A percentile compares a stretch with the other conserved stretches of the same genome.
These are phyloP conservation scores for Myopa testacea DNA, from an alignment of 2,888 invertebrate genomes.

Conservation along the genomic window DNA sequence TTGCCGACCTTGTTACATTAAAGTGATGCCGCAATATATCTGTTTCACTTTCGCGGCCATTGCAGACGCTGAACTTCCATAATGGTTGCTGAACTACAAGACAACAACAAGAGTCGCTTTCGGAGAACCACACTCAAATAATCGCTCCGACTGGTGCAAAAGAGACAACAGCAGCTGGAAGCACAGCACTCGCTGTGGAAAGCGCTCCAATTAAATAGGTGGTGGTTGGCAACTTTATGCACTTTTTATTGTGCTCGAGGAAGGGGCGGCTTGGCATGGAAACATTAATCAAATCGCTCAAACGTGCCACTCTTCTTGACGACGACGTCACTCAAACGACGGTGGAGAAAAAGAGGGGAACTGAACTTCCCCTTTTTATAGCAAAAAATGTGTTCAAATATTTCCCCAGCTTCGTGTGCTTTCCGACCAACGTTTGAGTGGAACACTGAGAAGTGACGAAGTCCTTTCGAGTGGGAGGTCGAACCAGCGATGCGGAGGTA, in stretches of 20 bases:
- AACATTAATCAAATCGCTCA: slow-evolving; percentile 35
- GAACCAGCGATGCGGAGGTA: neutral
- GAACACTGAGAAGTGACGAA: neutral
- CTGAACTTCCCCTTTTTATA: slow-evolving; percentile 24
- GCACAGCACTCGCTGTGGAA: slow-evolving; percentile 10
- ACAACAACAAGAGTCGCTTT: slow-evolving; percentile 46
- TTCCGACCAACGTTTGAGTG: neutral
- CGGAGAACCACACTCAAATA: slow-evolving; percentile 35
- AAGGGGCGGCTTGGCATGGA: neutral
- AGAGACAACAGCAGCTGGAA: slow-evolving; percentile 29
- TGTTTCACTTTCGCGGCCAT: slow-evolving; percentile 66
- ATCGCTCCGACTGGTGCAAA: slow-evolving; percentile 11
- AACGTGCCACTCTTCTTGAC: neutral
- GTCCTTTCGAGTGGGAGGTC: neutral
- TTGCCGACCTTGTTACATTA: slow-evolving; percentile 69
- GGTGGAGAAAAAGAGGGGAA: neutral
- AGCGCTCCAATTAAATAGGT: slow-evolving; percentile 46
- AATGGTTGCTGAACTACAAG: slow-evolving; percentile 56
- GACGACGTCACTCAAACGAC: slow-evolving; percentile 21
- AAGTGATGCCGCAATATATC: slow-evolving; percentile 67
- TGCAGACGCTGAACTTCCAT: slow-evolving; percentile 51
- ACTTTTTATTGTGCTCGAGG: neutral
- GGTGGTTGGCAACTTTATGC: slow-evolving; percentile 13
- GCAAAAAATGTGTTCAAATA: neutral
- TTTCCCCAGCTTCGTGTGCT: neutral